Evolutionary conservation across 2,797 vertebrate genomes (phyloP).

Genomic region (Sciurus vulgaris): DNA sequence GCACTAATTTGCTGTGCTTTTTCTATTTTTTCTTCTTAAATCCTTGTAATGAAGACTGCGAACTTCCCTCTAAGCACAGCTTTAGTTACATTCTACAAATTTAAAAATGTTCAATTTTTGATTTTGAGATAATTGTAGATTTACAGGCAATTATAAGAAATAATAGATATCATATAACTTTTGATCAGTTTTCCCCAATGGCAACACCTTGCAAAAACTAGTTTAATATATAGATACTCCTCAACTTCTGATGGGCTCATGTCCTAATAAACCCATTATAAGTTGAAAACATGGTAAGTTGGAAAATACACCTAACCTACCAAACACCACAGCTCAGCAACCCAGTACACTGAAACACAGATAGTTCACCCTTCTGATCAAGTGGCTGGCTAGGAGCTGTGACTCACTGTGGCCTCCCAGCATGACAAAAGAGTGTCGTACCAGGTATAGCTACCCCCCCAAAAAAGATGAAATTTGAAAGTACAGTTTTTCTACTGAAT

Average conservation of each 20-base stretch:
- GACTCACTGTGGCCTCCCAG: not conserved
- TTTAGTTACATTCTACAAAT: not conserved
- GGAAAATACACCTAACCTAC: not conserved
- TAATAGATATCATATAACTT: not conserved
- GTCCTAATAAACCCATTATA: not conserved
- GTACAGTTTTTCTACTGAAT: not conserved
- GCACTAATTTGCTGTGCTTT: not conserved
- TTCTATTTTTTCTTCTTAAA: not conserved
- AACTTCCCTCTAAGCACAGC: not conserved
- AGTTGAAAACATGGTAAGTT: not conserved
- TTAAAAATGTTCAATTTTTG: not conserved
- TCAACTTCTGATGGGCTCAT: not conserved
- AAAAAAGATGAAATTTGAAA: not conserved
- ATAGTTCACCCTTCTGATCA: not conserved
- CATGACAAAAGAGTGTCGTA: not conserved
- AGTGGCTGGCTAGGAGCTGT: not conserved
- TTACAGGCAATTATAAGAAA: not conserved
- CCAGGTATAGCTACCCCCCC: not conserved
- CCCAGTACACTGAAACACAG: not conserved
- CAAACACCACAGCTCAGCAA: not conserved
- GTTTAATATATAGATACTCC: not conserved
- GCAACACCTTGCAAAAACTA: not conserved
- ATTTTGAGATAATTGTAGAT: not conserved
- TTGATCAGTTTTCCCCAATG: not conserved
- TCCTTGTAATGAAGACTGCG: not conserved